A percentile compares a stretch with the other conserved stretches of the same genome.
These are phyloP conservation scores for Calameuta idolon DNA, from an alignment of 2,888 invertebrate genomes.

Conservation along the genomic window DNA sequence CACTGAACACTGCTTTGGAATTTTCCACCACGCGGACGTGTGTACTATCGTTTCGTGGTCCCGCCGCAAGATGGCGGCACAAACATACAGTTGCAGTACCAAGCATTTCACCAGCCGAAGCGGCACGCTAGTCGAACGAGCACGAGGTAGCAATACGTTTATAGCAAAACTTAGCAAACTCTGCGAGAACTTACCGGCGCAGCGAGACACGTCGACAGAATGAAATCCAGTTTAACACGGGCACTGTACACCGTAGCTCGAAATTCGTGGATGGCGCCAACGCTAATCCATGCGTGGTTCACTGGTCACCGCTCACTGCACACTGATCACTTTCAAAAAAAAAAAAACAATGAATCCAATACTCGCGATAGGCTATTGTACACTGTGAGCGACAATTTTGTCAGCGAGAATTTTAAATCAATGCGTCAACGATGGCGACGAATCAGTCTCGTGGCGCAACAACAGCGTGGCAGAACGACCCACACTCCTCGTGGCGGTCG, in stretches of 20 bases:
- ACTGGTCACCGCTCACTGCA: conserved; percentile 24
- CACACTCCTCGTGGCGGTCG: conserved; percentile 57
- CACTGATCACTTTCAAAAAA: conserved; percentile 5
- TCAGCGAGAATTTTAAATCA: conserved; percentile 7
- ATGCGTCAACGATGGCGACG: conserved; percentile 14
- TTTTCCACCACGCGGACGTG: not conserved
- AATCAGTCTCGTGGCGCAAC: conserved; percentile 43
- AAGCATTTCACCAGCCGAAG: not conserved
- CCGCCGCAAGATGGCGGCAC: not conserved
- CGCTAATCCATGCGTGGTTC: conserved; percentile 37
- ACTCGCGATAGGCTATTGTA: not conserved
- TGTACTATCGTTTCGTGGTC: not conserved
- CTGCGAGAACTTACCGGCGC: conserved; percentile 57
- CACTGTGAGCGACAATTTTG: not conserved
- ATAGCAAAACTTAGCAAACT: not conserved
- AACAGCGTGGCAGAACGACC: conserved; percentile 44
- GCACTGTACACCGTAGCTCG: conserved; percentile 15
- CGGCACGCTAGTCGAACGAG: not conserved
- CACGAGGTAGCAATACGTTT: not conserved
- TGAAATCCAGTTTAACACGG: conserved; percentile 60
- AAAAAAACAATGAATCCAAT: not conserved
- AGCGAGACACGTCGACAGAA: conserved; percentile 50
- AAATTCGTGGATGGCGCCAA: conserved; percentile 13
- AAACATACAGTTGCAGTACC: not conserved
- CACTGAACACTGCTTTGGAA: not conserved